A percentile compares a stretch with the other conserved stretches of the same genome.
Evolutionary conservation across 92 coral and sea anemone genomes (phyloP).

Genomic region (Heteractis magnifica): DNA sequence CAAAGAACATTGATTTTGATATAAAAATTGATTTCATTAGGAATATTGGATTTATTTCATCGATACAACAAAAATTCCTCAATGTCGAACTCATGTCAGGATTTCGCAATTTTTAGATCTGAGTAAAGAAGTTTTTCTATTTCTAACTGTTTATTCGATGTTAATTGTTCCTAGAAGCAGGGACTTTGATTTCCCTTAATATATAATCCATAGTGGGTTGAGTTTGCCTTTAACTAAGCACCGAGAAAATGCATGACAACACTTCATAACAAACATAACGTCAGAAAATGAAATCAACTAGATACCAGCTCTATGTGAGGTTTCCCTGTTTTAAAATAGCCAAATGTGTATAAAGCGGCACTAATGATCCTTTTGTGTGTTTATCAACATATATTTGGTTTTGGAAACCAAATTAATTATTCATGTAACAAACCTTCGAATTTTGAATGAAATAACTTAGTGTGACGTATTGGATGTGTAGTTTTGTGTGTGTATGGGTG

Average conservation of each 20-base stretch:
- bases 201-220: background rate
- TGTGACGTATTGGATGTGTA: background rate
- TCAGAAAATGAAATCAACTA: background rate
- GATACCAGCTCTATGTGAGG: background rate
- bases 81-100: background rate
- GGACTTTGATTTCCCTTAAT: background rate
- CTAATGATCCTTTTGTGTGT: background rate
- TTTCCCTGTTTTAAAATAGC: background rate
- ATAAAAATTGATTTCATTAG: background rate
- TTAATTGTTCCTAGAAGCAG: background rate
- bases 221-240: background rate
- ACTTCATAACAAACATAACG: background rate
- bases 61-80: background rate
- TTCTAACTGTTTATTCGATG: background rate
- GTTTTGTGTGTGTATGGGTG: background rate
- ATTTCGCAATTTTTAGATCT: background rate
- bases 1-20: background rate
- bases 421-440: background rate
- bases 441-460: background rate
- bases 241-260: background rate
- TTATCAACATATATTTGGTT: background rate
- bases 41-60: background rate
- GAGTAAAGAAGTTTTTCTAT: background rate
- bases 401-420: slow-evolving; percentile 20
- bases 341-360: background rate